Base-by-base conservation (phyloP, 2,888 invertebrate species). In the Microplitis deprimator region DNA sequence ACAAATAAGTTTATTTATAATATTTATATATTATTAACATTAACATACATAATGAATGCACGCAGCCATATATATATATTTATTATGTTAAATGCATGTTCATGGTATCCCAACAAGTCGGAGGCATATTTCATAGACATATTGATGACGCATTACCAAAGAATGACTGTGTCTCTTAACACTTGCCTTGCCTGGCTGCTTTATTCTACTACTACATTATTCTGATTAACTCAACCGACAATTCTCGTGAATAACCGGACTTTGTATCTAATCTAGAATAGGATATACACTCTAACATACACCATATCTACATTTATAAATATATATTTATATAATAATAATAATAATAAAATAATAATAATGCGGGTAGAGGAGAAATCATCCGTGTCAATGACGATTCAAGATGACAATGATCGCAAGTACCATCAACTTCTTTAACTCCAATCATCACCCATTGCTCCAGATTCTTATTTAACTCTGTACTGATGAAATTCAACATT, bases 81-180 rank as follows among this genome's bases (percentile, higher is more conserved):
- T 50, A 13, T 50, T 50, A 50, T 50, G 10, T 50, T 50, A 50
- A 50, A 50, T 50, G 50, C 50, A 50, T 50, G 50, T 8, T 50
- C 50, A 50, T 50, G 8, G 50, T 50, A 50, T 50, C 62, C 17
- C 68, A 71, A 62, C 73, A 62, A 73, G 69, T 65, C 62, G 75
- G 70, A 61, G 50, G 70, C 70, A 74, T 77, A 70, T 71, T 67
- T 61, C 68, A 65, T 50, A 17, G 64, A 69, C 71, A 70, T 74
- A 77, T 77, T 74, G 77, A 77, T 77, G 77, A 77, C 77, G 77
- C 77, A 77, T 69, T 62, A 73, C 61, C 61, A 16, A 38, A 60
- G 61, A 71, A 71, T 71, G 71, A 71, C 62, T 70, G 17, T 68
- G 68, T 68, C 41, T 17, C 50, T n/a, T 61, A 70, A 41, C 50